Conservation (phyloP, 2,888 invertebrate species). For the Oscheius sp. region DNA sequence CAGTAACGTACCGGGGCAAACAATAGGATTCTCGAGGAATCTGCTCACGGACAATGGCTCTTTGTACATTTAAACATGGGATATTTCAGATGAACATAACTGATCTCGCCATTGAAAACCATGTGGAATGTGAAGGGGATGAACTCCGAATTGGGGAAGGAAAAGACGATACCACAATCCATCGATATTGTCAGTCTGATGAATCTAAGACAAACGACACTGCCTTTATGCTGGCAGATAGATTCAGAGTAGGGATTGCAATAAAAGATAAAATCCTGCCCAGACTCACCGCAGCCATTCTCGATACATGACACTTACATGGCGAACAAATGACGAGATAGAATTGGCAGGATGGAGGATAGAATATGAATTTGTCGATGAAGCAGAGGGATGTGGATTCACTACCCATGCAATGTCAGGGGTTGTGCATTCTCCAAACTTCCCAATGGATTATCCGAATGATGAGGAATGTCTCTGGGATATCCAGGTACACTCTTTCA, state of each 20-base stretch:
- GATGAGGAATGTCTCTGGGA: conserved; percentile 70
- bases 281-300: conserved; percentile 29
- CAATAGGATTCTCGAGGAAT: conserved; percentile 19
- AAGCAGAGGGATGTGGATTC: conserved; percentile 62
- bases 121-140: conserved; percentile 54
- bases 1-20: conserved; percentile 15
- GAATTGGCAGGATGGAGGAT: conserved; percentile 59
- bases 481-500: conserved; percentile 46
- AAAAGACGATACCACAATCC: conserved; percentile 27
- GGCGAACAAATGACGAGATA: conserved; percentile 53
- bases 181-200: conserved; percentile 25
- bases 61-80: neutral
- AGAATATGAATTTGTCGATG: conserved; percentile 61
- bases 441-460: conserved; percentile 56
- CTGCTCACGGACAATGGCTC: conserved; percentile 2
- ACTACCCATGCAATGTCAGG: conserved; percentile 57
- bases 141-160: conserved; percentile 51
- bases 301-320: conserved; percentile 52
- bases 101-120: conserved; percentile 62
- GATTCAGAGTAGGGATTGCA: conserved; percentile 1
- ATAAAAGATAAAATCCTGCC: neutral
- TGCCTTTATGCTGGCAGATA: conserved; percentile 6
- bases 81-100: conserved; percentile 56
- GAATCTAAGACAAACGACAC: neutral
- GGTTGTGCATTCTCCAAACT: conserved; percentile 56